Conservation (phyloP, 2,888 invertebrate genomes). For the Standfussiana lucernea region DNA sequence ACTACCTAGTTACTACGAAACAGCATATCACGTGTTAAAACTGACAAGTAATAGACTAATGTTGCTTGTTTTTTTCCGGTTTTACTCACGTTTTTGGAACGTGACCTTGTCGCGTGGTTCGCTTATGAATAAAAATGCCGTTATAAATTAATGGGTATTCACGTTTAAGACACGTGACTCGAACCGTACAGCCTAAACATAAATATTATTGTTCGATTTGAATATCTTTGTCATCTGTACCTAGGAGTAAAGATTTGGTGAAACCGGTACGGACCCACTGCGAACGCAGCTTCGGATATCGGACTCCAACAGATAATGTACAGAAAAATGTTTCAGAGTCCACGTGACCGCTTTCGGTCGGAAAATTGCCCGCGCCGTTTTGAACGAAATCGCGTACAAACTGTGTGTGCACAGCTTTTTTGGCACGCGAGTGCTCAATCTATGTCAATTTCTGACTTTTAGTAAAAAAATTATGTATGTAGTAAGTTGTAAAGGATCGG, state of each 20-base stretch:
- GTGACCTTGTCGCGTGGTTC: neutral
- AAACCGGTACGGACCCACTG: no score
- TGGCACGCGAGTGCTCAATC: conserved; percentile 31
- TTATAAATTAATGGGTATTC: neutral
- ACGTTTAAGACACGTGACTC: neutral
- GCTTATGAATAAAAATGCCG: conserved; percentile 12
- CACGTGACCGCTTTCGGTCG: no score
- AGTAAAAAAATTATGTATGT: no score
- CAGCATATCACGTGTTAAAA: neutral
- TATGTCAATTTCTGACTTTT: neutral
- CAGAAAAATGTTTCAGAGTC: no score
- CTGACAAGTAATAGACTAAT: neutral
- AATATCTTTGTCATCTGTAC: no score
- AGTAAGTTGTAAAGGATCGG: no score
- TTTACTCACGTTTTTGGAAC: neutral
- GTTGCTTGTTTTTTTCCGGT: neutral
- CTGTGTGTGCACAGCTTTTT: conserved; percentile 19
- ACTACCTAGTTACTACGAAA: neutral
- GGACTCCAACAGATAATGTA: no score
- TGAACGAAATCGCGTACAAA: conserved; percentile 1
- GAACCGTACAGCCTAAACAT: neutral
- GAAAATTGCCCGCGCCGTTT: neutral
- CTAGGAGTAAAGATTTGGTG: no score
- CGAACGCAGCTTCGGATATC: no score
- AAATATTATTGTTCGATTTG: neutral